These are phyloP conservation scores for Drosophila virilis DNA, from an alignment of 1,140 invertebrate species.

Conservation along the genomic window DNA sequence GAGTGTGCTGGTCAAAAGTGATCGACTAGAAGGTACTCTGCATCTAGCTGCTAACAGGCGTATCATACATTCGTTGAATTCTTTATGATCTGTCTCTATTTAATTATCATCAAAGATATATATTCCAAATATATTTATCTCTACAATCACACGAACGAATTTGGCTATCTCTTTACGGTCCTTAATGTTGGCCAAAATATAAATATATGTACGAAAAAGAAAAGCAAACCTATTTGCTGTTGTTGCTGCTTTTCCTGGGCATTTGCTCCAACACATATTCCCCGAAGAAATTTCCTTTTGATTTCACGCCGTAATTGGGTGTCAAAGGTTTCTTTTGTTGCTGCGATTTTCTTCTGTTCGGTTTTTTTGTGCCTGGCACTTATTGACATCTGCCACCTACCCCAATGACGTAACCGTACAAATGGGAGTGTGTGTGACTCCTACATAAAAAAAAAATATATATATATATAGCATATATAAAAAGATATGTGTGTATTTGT, in stretches of 20 bases:
- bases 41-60: no score
- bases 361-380: slow-evolving; percentile 56
- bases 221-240: not conserved
- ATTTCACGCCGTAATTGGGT: slow-evolving; percentile 79
- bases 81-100: no score
- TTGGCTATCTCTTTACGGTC: no score
- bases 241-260: slow-evolving; percentile 10
- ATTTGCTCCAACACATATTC: slow-evolving; percentile 47
- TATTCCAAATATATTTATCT: no score
- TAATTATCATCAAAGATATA: no score
- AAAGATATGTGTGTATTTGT: slow-evolving; percentile 41
- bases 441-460: slow-evolving; percentile 1
- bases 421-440: slow-evolving; percentile 1
- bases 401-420: slow-evolving; percentile 10
- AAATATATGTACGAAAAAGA: not conserved
- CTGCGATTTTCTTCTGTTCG: slow-evolving; percentile 50
- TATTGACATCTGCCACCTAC: slow-evolving; percentile 77
- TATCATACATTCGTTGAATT: no score
- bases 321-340: slow-evolving; percentile 77
- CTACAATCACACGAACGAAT: no score
- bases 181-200: no score
- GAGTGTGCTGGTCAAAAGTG: no score
- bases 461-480: slow-evolving; percentile 33
- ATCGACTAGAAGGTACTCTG: no score
- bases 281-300: slow-evolving; percentile 74